Conservation (phyloP, 2,888 invertebrate genomes). For the Apoderus coryli region DNA sequence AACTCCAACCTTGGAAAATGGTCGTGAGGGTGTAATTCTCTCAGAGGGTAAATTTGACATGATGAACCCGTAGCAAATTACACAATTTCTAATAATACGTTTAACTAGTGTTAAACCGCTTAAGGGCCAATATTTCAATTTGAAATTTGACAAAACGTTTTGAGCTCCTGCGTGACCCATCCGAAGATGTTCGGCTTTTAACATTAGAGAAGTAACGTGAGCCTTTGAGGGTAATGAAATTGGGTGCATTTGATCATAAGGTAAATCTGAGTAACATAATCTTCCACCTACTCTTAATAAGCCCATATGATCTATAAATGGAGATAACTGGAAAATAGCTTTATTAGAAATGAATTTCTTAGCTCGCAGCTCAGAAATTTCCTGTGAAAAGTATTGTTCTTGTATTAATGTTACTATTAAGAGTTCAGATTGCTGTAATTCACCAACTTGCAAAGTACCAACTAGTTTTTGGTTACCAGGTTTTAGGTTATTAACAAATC, state of each 20-base stretch:
- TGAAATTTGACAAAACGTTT: slow-evolving; percentile 12
- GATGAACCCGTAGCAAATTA: slow-evolving; percentile 14
- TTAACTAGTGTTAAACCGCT: slow-evolving; percentile 12
- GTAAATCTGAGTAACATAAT: slow-evolving; percentile 9
- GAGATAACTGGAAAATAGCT: slow-evolving; percentile 9
- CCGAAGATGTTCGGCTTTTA: slow-evolving; percentile 10
- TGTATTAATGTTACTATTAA: slow-evolving; percentile 8
- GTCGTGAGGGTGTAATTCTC: too few species aligned
- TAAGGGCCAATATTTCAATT: slow-evolving; percentile 13
- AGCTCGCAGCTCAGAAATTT: slow-evolving; percentile 4
- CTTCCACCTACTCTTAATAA: slow-evolving; percentile 13
- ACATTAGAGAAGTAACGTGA: slow-evolving; percentile 8
- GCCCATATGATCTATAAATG: slow-evolving; percentile 11
- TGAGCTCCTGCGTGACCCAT: slow-evolving; percentile 15
- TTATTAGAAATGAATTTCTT: slow-evolving; percentile 5
- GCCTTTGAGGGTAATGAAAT: slow-evolving; percentile 11
- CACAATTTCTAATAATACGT: slow-evolving; percentile 12
- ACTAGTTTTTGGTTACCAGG: too few species aligned
- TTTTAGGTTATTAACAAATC: too few species aligned
- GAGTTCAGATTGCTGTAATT: slow-evolving; percentile 4
- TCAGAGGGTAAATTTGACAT: too few species aligned
- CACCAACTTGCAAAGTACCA: slow-evolving; percentile 3
- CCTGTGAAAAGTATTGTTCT: slow-evolving; percentile 8
- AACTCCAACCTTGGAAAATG: too few species aligned
- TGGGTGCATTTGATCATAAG: slow-evolving; percentile 11